Conservation (phyloP, 2,888 invertebrate genomes). For the Phortica okadai region DNA sequence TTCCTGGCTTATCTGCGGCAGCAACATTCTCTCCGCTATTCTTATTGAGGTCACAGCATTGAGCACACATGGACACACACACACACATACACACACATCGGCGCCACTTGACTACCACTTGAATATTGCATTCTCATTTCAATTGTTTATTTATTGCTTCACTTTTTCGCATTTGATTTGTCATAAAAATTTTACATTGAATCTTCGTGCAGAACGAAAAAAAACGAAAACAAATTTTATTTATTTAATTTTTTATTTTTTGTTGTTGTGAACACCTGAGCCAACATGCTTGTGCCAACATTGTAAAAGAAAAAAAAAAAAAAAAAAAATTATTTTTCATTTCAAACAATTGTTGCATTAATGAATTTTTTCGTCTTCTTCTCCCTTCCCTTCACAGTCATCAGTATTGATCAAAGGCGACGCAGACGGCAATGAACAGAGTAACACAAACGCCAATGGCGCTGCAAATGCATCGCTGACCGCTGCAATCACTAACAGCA, state of each 20-base stretch:
- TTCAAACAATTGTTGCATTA: conserved; percentile 30
- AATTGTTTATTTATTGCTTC: conserved; percentile 70
- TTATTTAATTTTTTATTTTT: neutral
- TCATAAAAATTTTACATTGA: conserved; percentile 43
- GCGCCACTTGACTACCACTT: conserved; percentile 59
- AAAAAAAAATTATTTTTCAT: conserved; percentile 39
- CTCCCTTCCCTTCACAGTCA: conserved; percentile 60
- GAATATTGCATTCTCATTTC: conserved; percentile 71
- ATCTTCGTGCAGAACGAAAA: neutral
- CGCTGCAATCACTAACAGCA: conserved; percentile 47
- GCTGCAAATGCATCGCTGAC: conserved; percentile 47
- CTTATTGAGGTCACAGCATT: conserved; percentile 49
- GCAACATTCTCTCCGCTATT: conserved; percentile 44
- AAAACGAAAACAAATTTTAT: neutral
- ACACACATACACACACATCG: conserved; percentile 23
- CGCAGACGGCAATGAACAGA: conserved; percentile 76
- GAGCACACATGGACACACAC: conserved; percentile 41
- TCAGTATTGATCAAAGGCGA: conserved; percentile 78
- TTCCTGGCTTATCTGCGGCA: conserved; percentile 46
- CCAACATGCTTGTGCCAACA: neutral
- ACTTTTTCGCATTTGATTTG: conserved; percentile 73
- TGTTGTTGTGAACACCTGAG: neutral
- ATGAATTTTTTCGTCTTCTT: conserved; percentile 45
- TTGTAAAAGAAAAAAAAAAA: neutral
- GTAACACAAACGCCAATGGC: conserved; percentile 57